Base-by-base conservation (phyloP, 2,888 invertebrate species). In the Pachliopta kotzebuea region DNA sequence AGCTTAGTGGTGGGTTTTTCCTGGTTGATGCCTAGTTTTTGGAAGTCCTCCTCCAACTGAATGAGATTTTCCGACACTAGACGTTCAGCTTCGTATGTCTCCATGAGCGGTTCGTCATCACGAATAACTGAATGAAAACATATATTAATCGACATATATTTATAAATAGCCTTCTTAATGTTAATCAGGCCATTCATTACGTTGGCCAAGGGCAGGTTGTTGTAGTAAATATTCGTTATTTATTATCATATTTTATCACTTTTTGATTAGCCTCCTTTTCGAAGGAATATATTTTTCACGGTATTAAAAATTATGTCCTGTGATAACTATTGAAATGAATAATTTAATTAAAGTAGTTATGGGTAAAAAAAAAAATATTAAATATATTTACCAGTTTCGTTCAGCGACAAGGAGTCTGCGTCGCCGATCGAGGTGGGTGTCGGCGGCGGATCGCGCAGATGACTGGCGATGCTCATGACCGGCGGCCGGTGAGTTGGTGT, bases 401-500 rank as follows among this genome's bases (percentile, higher is more conserved):
- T 89, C 21, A 90, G 78, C 1, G 90, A 86, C n/a, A 90, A 74
- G 0, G 86, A 85, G 72, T 90, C 89, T 0, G 80, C 85, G 68
- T 89, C 91, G 0, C 88, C 84, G 0, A 88, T 75, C 0, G 90
- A 88, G 0, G 89, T 88, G 60, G 90, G 89, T n/a, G 89, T 88
- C 50, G 90, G 88, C 62, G 91, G 91, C 23, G 90, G 90, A 74
- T 90, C 90, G 0, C 83, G 80, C 68, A 90, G 72, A 26, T 85
- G 86, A 67, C 80, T 84, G 63, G 89, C 92, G 57, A 96, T 94
- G 76, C 94, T 94, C 95, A 97, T 96, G 18, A 96, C 94, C 0
- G 96, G 96, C 23, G 94, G 94, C 65, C 95, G 94, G 79, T 95
- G 95, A 0, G 94, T 94, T 1, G 95, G 95, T 0, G 95, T 95